These are phyloP conservation scores for Lysandra bellargus DNA, from an alignment of 2,888 invertebrate species.

Conservation along the genomic window DNA sequence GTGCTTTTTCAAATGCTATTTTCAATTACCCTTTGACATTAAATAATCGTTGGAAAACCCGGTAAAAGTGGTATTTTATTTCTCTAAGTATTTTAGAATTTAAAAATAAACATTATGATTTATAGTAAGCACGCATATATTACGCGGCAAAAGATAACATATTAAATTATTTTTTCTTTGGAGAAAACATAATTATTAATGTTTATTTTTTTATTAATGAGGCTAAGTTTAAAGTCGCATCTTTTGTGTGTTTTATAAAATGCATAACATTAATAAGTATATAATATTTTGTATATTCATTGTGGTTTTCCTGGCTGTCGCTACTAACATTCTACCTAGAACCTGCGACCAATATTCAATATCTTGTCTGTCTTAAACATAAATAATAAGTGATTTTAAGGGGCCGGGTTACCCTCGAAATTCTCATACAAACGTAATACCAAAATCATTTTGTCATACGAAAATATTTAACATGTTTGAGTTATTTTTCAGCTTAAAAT, in stretches of 20 bases:
- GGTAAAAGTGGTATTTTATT: neutral
- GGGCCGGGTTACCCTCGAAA: too few species aligned
- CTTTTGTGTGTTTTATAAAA: too few species aligned
- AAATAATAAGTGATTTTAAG: conserved; percentile 58
- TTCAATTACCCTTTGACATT: conserved; percentile 43
- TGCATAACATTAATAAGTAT: too few species aligned
- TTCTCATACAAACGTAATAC: too few species aligned
- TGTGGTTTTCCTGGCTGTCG: neutral
- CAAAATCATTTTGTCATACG: too few species aligned
- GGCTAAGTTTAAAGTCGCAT: too few species aligned
- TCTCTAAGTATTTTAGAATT: neutral
- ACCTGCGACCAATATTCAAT: neutral
- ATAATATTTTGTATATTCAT: neutral
- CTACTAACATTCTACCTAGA: neutral
- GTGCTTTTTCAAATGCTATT: conserved; percentile 42
- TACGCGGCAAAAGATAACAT: neutral
- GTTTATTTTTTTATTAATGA: too few species aligned
- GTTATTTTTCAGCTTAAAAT: too few species aligned
- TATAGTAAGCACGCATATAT: neutral
- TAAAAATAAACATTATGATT: neutral
- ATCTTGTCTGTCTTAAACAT: conserved; percentile 40
- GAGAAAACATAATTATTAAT: too few species aligned
- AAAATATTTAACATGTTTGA: too few species aligned
- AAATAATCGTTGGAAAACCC: conserved; percentile 30
- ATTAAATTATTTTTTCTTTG: too few species aligned